Evolutionary conservation across 2,797 vertebrate genomes (phyloP).

Genomic region (Miichthys miiuy): DNA sequence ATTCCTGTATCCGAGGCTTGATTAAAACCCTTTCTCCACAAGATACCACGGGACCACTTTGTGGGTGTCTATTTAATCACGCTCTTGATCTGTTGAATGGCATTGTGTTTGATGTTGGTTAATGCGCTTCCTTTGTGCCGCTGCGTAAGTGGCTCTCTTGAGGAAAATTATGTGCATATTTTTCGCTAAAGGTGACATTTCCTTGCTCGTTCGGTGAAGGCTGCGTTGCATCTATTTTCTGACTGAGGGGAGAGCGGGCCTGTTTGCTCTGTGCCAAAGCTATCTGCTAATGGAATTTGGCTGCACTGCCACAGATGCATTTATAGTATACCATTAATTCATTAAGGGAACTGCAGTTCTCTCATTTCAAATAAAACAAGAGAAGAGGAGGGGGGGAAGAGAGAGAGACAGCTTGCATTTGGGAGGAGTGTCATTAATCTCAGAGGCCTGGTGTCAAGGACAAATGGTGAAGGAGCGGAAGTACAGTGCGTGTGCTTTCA

Average conservation of each 20-base stretch:
- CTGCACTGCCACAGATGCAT: constrained; percentile 68
- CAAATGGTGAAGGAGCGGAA: constrained; percentile 57
- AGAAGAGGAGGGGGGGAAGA: constrained; percentile 22
- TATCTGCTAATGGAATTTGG: constrained; percentile 82
- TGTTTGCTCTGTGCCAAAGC: constrained; percentile 73
- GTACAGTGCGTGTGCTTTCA: constrained; percentile 17
- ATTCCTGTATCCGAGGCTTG: constrained; percentile 71
- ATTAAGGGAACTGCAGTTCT: constrained; percentile 75
- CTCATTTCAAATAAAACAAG: constrained; percentile 63
- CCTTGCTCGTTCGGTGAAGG: constrained; percentile 48
- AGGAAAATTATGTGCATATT: constrained; percentile 83
- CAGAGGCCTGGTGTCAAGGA: constrained; percentile 73
- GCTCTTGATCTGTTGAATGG: constrained; percentile 80
- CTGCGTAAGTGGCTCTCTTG: constrained; percentile 76
- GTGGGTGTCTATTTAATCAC: constrained; percentile 77
- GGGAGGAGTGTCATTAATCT: constrained; percentile 62
- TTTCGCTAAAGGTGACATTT: constrained; percentile 81
- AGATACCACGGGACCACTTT: constrained; percentile 72
- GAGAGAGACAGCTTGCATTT: constrained; percentile 41
- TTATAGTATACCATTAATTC: constrained; percentile 79
- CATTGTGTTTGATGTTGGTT: constrained; percentile 78
- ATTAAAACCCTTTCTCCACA: constrained; percentile 65
- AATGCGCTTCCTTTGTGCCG: constrained; percentile 77
- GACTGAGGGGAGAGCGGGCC: constrained; percentile 44
- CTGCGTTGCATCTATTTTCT: constrained; percentile 49